These are phyloP conservation scores for Paedocypris sp. DNA, from an alignment of 2,113 vertebrate species.

Conservation along the genomic window DNA sequence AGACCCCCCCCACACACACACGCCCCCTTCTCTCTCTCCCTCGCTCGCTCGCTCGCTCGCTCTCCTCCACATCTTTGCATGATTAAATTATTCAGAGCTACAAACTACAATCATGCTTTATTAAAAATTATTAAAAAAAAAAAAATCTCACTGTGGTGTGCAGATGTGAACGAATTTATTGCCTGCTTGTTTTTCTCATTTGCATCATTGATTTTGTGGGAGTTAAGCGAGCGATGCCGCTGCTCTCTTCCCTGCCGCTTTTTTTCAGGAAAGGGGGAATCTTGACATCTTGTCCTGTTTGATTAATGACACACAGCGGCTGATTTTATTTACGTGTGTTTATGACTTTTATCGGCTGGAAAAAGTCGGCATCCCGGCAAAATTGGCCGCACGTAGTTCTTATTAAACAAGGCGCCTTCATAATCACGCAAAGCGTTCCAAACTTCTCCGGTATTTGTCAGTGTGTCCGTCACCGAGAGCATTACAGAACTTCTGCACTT, in stretches of 20 bases:
- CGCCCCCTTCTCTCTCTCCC: constrained; percentile 8
- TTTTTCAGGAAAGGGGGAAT: constrained; percentile 51
- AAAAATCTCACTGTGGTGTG: constrained; percentile 81
- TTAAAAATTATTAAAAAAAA: constrained; percentile 99
- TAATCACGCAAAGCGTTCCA: constrained; percentile 35
- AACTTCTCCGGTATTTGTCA: constrained; percentile 40
- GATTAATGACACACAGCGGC: constrained; percentile 67
- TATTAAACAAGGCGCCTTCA: constrained; percentile 39
- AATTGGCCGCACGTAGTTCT: constrained; percentile 31
- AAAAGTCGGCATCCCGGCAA: constrained; percentile 22
- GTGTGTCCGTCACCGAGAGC: constrained; percentile 35
- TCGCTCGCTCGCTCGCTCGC: constrained; percentile 21
- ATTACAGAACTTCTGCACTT: too few species aligned
- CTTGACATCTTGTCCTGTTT: constrained; percentile 62
- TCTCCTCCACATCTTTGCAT: constrained; percentile 70
- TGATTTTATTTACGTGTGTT: constrained; percentile 85
- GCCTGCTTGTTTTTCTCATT: constrained; percentile 98
- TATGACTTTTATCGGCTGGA: constrained; percentile 61
- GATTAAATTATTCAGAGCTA: constrained; percentile 99
- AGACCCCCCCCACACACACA: not conserved
- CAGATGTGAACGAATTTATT: constrained; percentile 98
- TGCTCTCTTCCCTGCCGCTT: constrained; percentile 54
- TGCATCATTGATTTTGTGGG: constrained; percentile 96
- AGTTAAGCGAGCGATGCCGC: constrained; percentile 79
- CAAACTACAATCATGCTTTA: constrained; percentile 99